Evolutionary conservation across 2,797 vertebrate genomes (phyloP).

Genomic region (Microcaecilia unicolor): DNA sequence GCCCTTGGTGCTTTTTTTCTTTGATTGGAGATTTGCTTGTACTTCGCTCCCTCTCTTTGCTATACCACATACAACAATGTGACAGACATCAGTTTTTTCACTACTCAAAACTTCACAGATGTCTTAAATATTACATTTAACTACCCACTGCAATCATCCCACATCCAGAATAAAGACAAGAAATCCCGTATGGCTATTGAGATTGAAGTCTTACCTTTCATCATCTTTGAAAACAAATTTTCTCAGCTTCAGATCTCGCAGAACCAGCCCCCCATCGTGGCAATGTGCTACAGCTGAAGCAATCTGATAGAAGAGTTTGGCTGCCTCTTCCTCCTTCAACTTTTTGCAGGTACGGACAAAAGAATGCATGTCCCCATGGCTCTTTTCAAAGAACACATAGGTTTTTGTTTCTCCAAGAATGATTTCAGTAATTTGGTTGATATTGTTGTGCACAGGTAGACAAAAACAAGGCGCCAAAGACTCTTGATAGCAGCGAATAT

Average conservation of each 20-base stretch:
- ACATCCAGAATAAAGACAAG: too few species aligned
- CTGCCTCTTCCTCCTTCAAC: conserved; percentile 93
- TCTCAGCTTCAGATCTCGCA: conserved; percentile 93
- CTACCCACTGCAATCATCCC: too few species aligned
- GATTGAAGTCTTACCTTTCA: conserved; percentile 81
- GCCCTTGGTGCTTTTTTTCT: too few species aligned
- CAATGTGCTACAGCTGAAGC: conserved; percentile 94
- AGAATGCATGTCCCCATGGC: conserved; percentile 98
- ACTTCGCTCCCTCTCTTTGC: too few species aligned
- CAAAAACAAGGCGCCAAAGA: conserved; percentile 93
- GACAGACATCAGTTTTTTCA: too few species aligned
- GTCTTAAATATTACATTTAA: too few species aligned
- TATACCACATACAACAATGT: too few species aligned
- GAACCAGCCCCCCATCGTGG: conserved; percentile 91
- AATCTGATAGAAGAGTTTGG: conserved; percentile 94
- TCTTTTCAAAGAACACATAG: conserved; percentile 93
- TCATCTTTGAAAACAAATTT: conserved; percentile 98
- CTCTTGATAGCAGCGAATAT: conserved; percentile 93
- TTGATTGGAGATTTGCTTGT: too few species aligned
- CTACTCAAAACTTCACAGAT: too few species aligned
- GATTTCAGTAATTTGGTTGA: conserved; percentile 97
- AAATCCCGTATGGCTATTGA: too few species aligned
- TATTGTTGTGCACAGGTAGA: conserved; percentile 88
- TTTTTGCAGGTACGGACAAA: conserved; percentile 97
- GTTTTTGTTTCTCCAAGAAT: conserved; percentile 90